These are phyloP conservation scores for Drosophila maculinotata DNA, from an alignment of 2,888 invertebrate species.

Conservation along the genomic window DNA sequence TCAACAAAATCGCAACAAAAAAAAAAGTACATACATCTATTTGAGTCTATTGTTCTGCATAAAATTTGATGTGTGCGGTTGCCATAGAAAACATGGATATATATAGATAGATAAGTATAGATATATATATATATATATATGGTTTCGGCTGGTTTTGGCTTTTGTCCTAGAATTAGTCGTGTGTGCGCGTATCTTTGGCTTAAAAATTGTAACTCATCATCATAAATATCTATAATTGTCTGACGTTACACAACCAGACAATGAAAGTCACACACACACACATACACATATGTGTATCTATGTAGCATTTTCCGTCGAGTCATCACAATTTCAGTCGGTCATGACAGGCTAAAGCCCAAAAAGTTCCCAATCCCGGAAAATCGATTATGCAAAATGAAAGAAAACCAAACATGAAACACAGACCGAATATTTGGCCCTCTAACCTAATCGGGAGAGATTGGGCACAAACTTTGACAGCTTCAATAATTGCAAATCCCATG, in stretches of 20 bases:
- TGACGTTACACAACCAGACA: slow-evolving; percentile 50
- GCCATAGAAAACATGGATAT: slow-evolving; percentile 10
- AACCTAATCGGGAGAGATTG: slow-evolving; percentile 30
- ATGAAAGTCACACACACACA: slow-evolving; percentile 49
- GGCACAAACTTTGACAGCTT: slow-evolving; percentile 23
- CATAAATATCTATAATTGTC: slow-evolving; percentile 73
- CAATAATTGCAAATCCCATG: slow-evolving; percentile 43
- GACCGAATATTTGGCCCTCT: slow-evolving; percentile 16
- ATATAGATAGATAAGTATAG: slow-evolving; percentile 2
- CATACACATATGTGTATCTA: slow-evolving; percentile 39
- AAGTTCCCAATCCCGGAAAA: slow-evolving; percentile 46
- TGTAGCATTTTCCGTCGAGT: slow-evolving; percentile 63
- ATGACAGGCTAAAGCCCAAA: slow-evolving; percentile 46
- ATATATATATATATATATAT: slow-evolving; percentile 14
- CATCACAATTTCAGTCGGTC: slow-evolving; percentile 64
- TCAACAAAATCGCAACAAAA: slow-evolving; percentile 31
- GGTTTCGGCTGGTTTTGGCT: slow-evolving; percentile 10
- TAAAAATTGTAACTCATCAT: slow-evolving; percentile 62
- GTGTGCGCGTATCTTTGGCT: slow-evolving; percentile 23
- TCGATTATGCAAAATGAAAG: slow-evolving; percentile 72
- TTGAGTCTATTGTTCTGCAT: slow-evolving; percentile 44
- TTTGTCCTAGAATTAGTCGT: slow-evolving; percentile 29
- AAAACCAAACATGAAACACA: slow-evolving; percentile 45
- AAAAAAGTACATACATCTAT: slow-evolving; percentile 17
- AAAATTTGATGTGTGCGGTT: slow-evolving; percentile 36